A percentile compares a stretch with the other conserved stretches of the same genome.
Conservation (phyloP, 2,888 invertebrate species). For the Sesia bembeciformis region DNA sequence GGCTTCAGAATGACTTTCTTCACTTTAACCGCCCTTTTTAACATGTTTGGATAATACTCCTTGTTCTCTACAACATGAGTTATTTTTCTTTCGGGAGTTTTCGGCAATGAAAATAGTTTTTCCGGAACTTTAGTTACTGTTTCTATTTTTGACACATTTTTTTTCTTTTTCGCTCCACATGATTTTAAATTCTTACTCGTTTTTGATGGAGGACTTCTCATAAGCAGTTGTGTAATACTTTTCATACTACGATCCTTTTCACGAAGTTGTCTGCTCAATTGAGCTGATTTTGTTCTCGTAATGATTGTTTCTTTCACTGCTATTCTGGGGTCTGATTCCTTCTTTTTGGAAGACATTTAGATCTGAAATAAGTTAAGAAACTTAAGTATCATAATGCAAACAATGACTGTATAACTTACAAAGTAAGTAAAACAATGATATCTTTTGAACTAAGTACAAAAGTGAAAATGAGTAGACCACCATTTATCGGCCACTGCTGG, state of each 20-base stretch:
- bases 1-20: constrained; percentile 37
- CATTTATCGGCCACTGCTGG: no score
- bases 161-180: constrained; percentile 6
- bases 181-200: constrained; percentile 3
- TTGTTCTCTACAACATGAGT: constrained; percentile 1
- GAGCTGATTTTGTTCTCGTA: constrained; percentile 33
- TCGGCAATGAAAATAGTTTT: neutral
- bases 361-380: no score
- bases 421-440: no score
- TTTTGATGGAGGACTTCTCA: constrained; percentile 12
- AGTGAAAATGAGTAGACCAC: no score
- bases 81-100: neutral
- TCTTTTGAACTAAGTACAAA: no score
- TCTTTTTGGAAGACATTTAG: constrained; percentile 3
- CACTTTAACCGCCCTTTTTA: constrained; percentile 21
- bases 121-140: neutral
- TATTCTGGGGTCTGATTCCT: constrained; percentile 8
- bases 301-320: constrained; percentile 24
- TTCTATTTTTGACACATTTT: constrained; percentile 3
- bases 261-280: constrained; percentile 20
- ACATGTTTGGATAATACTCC: constrained; percentile 40
- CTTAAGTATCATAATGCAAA: no score
- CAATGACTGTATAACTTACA: no score
- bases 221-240: constrained; percentile 9
- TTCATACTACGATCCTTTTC: constrained; percentile 15